Percentiles rank a stretch among this genome's conserved stretches.
These are phyloP conservation scores for Trissolcus basalis DNA, from an alignment of 1,140 invertebrate species.

Conservation along the genomic window DNA sequence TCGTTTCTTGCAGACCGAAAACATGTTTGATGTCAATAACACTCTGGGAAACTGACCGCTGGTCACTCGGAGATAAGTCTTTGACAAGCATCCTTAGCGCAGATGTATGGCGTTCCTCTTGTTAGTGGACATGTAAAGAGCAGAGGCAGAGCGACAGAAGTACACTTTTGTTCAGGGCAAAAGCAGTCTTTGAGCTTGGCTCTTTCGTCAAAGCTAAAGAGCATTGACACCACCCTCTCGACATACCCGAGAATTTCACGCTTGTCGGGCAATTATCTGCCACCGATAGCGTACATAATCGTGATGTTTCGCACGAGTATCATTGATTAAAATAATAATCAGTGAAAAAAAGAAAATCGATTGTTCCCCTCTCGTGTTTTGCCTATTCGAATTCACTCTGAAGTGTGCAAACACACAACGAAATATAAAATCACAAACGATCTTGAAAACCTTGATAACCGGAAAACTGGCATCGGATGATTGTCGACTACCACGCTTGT, in stretches of 20 bases:
- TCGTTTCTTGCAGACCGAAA: conserved; percentile 45
- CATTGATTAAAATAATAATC: conserved; percentile 45
- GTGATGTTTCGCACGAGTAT: conserved; percentile 33
- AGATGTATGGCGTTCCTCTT: conserved; percentile 27
- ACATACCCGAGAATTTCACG: conserved; percentile 58
- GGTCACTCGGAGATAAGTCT: conserved; percentile 46
- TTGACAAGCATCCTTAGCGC: conserved; percentile 58
- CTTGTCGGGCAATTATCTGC: conserved; percentile 61
- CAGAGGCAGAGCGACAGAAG: conserved; percentile 28
- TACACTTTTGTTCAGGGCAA: conserved; percentile 51
- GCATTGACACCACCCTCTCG: conserved; percentile 55
- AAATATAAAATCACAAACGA: neutral
- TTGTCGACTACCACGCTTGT: neutral
- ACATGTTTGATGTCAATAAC: conserved; percentile 59
- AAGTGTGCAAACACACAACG: too few relatives aligned
- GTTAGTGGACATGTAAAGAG: conserved; percentile 40
- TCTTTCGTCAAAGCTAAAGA: conserved; percentile 56
- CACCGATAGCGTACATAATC: conserved; percentile 56
- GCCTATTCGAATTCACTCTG: too few relatives aligned
- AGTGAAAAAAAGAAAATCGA: too few relatives aligned
- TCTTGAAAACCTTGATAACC: too few relatives aligned
- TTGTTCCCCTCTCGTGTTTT: too few relatives aligned
- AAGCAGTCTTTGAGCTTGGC: conserved; percentile 49
- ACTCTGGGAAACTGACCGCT: conserved; percentile 54
- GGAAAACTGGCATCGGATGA: too few relatives aligned